Conservation (phyloP, 2,888 invertebrate species). For the Ariolimax columbianus region DNA sequence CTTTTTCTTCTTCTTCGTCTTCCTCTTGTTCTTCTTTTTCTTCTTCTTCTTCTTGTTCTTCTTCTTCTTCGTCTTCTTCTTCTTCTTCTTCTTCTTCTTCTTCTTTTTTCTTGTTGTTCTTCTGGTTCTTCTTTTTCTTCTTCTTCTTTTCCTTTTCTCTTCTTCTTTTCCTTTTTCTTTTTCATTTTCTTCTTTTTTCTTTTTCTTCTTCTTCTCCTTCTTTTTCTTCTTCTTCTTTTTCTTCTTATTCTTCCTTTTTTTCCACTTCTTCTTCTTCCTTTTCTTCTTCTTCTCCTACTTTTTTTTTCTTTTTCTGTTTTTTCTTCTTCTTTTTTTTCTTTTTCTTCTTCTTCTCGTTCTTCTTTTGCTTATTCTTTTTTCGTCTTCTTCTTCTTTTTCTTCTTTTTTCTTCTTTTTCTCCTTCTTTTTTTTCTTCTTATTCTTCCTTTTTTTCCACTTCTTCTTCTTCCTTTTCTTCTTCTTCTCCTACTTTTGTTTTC, state of each 20-base stretch:
- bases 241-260: not conserved
- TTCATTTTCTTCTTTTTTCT: not conserved
- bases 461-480: not conserved
- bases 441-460: not conserved
- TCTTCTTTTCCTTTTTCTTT: not conserved
- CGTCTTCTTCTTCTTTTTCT: not conserved
- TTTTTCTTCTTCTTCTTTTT: not conserved
- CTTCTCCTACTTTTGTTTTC: not conserved
- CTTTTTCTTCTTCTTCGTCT: too few relatives aligned
- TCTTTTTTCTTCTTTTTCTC: not conserved
- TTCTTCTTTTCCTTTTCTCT: not conserved
- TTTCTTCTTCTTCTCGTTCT: not conserved
- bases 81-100: not conserved
- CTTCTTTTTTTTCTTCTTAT: not conserved
- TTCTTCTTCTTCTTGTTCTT: not conserved
- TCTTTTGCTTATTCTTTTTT: not conserved
- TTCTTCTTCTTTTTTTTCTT: not conserved
- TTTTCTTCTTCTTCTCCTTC: not conserved
- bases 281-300: not conserved
- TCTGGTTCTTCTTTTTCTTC: too few relatives aligned
- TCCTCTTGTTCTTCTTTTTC: too few relatives aligned
- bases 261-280: not conserved
- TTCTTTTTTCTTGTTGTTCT: constrained; percentile 17
- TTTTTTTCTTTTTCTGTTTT: not conserved
- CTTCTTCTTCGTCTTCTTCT: too few relatives aligned